Conservation (phyloP, 2,113 vertebrate genomes). For the Elachura formosa region DNA sequence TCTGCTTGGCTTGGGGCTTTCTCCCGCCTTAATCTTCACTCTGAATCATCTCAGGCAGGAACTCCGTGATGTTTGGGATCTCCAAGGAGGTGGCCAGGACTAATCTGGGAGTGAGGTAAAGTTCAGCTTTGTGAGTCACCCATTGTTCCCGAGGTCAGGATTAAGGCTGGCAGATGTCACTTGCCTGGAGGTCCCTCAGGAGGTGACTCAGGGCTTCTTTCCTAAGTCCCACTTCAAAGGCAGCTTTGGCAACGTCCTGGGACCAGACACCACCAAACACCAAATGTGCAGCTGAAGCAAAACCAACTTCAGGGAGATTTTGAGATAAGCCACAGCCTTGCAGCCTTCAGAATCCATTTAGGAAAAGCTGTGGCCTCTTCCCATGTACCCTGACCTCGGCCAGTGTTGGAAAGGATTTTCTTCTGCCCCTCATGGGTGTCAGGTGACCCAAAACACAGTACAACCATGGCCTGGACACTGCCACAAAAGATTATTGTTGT, state of each 20-base stretch:
- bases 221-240: background rate
- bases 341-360: background rate
- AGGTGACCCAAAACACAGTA: background rate
- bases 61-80: constrained; percentile 22
- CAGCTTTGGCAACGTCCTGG: background rate
- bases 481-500: fast-evolving
- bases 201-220: background rate
- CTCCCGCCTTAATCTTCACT: background rate
- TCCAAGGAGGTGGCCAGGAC: background rate
- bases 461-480: fast-evolving
- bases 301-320: background rate
- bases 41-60: constrained; percentile 41
- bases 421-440: background rate
- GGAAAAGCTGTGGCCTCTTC: background rate
- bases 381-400: background rate
- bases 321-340: background rate
- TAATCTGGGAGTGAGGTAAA: background rate
- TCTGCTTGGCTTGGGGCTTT: constrained; percentile 31
- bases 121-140: constrained; percentile 39
- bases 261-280: background rate
- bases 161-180: background rate
- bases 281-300: background rate
- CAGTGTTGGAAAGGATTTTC: background rate
- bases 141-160: constrained; percentile 12
- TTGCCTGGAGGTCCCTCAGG: background rate